These are phyloP conservation scores for Mesorhabditis spiculigera DNA, from an alignment of 2,888 invertebrate species.

Conservation along the genomic window DNA sequence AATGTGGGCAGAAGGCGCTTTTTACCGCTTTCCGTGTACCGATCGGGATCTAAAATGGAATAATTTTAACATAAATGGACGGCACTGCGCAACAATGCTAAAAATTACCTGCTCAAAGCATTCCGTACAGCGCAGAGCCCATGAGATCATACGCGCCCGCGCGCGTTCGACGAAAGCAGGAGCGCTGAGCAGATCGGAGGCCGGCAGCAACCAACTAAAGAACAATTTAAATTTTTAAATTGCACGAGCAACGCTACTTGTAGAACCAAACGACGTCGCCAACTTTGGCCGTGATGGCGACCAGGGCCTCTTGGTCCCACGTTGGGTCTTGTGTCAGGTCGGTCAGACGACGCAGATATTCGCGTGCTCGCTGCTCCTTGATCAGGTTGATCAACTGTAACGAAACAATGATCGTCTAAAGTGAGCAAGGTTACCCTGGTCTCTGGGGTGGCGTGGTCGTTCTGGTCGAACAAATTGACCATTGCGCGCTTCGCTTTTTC, in stretches of 20 bases:
- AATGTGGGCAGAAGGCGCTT: conserved; percentile 1
- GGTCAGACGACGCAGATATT: no score
- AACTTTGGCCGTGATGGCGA: background rate
- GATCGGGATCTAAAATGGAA: background rate
- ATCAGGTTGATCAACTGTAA: no score
- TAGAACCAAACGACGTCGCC: background rate
- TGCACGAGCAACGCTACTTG: background rate
- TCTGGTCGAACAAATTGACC: no score
- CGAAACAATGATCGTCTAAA: no score
- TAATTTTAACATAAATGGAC: background rate
- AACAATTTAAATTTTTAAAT: background rate
- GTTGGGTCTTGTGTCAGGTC: background rate
- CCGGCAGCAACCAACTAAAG: background rate
- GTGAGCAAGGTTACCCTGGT: no score
- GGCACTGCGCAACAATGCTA: background rate
- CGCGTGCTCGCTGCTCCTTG: no score
- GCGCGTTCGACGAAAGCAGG: background rate
- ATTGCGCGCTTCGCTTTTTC: no score
- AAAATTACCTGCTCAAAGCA: background rate
- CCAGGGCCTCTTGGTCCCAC: background rate
- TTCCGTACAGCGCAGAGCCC: conserved; percentile 2
- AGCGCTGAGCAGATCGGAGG: background rate
- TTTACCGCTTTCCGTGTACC: background rate
- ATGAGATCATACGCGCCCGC: background rate
- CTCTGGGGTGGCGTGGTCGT: no score